These are phyloP conservation scores for Ahaetulla prasina DNA, from an alignment of 2,113 vertebrate species.

Conservation along the genomic window DNA sequence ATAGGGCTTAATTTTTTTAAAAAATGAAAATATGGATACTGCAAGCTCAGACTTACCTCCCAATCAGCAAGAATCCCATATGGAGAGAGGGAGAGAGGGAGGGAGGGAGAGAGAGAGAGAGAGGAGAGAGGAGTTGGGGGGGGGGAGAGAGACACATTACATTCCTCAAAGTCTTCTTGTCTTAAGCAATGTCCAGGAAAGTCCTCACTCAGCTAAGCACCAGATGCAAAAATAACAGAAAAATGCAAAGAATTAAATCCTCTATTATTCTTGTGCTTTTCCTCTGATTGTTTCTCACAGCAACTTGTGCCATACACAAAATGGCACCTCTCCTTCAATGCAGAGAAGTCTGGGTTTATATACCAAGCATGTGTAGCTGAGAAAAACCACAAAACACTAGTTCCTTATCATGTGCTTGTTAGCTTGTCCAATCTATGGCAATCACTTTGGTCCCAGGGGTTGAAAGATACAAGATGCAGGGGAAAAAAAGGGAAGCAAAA, in stretches of 20 bases:
- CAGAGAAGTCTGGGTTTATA: conserved; percentile 72
- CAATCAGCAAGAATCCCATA: conserved; percentile 68
- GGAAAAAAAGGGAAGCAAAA: conserved; percentile 85
- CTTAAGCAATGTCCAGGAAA: conserved; percentile 68
- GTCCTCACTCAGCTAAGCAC: conserved; percentile 67
- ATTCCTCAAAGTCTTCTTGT: conserved; percentile 72
- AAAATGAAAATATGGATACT: conserved; percentile 44
- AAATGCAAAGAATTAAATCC: conserved; percentile 62
- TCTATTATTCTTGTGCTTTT: conserved; percentile 55
- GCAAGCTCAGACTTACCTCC: conserved; percentile 79
- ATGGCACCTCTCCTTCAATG: conserved; percentile 78
- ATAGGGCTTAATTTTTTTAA: conserved; percentile 35
- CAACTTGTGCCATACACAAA: conserved; percentile 70
- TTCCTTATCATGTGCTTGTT: conserved; percentile 98
- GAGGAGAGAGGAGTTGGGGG: conserved; percentile 64
- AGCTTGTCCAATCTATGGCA: conserved; percentile 99
- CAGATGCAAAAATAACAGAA: conserved; percentile 65
- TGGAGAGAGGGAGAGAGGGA: conserved; percentile 39
- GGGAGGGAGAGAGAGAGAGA: conserved; percentile 52
- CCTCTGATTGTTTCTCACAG: conserved; percentile 62
- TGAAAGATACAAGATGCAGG: conserved; percentile 90
- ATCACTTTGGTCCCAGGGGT: conserved; percentile 96
- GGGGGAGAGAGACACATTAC: conserved; percentile 65
- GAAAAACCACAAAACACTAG: conserved; percentile 76
- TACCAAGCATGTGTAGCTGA: conserved; percentile 75